Evolutionary conservation across 2,888 invertebrate genomes (phyloP), one percentile per base, ranked within the genome.

Genomic region (Lasioglossum leucozonium): DNA sequence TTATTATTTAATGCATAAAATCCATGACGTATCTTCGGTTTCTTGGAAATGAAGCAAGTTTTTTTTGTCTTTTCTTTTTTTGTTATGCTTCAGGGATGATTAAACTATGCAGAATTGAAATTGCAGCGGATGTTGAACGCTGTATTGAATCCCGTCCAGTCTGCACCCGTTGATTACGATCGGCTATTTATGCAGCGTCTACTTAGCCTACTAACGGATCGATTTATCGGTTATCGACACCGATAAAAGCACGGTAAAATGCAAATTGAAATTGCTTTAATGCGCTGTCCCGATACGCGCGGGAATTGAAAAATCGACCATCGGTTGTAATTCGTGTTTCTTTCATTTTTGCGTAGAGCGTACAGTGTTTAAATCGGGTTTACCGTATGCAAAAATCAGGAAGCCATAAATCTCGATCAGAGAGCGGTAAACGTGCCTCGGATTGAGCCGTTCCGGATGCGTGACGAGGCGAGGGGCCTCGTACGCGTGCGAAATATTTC

Each of bases 401-500:
- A 40, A 69, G 37, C 13, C 22, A 69, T 69, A 69, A 40, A 5
- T 40, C n/a, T 69, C 22, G n/a, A 40, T 40, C 37, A 5, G 22
- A 5, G 22, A 69, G 40, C n/a, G 4, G 13, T 22, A 40, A n/a
- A 40, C n/a, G 40, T 40, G 40, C n/a, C 37, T 40, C 69, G n/a
- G 69, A 69, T 69, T 40, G 69, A 69, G 69, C 37, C 37, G 37
- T 69, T 69, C n/a, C 22, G 51, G 55, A 82, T 47, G 22, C 30
- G 26, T 72, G 47, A 65, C 51, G 55, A n/a, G 76, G 55, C 40
- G 73, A n/a, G 34, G 34, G 30, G 37, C n/a, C 51, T 34, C 30
- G 79, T 65, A 72, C 55, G 47, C 72, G 62, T 8, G 67, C 72
- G 37, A 80, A 76, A 78, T 72, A 81, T 81, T 86, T 84, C 55